Evolutionary conservation across 2,113 vertebrate species (phyloP).

Genomic region (Paramisgurnus dabryanus): DNA sequence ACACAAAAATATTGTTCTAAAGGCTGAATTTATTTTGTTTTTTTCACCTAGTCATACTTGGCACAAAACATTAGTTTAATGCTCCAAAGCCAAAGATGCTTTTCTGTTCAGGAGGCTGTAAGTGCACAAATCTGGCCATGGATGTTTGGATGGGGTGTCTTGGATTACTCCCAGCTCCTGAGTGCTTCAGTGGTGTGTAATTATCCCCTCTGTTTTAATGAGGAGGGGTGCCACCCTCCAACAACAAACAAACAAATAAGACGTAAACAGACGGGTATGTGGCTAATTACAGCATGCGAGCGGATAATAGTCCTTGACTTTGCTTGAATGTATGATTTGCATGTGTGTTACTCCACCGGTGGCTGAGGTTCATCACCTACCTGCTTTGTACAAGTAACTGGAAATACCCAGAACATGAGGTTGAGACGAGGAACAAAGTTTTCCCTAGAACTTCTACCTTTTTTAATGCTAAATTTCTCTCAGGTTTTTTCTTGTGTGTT

Average conservation of each 20-base stretch:
- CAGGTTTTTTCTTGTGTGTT: background rate
- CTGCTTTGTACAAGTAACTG: background rate
- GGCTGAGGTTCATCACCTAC: background rate
- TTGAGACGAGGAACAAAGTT: background rate
- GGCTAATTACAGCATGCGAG: constrained; percentile 52
- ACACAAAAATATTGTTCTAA: no score
- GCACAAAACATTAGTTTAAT: background rate
- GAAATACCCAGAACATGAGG: background rate
- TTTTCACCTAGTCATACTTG: background rate
- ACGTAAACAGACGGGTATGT: constrained; percentile 51
- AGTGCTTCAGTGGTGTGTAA: constrained; percentile 22
- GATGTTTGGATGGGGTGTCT: background rate
- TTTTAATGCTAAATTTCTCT: no score
- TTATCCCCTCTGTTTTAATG: constrained; percentile 46
- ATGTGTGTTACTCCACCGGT: background rate
- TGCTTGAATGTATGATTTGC: background rate
- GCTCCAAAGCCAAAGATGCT: constrained; percentile 1
- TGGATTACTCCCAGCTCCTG: constrained; percentile 20
- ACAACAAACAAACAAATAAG: constrained; percentile 36
- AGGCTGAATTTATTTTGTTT: background rate
- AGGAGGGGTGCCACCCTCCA: background rate
- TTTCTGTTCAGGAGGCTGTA: background rate
- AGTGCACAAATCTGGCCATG: constrained; percentile 3
- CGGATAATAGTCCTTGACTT: constrained; percentile 46
- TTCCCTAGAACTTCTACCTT: no score